Conservation (phyloP, 2,797 vertebrate genomes). For the Alca torda region DNA sequence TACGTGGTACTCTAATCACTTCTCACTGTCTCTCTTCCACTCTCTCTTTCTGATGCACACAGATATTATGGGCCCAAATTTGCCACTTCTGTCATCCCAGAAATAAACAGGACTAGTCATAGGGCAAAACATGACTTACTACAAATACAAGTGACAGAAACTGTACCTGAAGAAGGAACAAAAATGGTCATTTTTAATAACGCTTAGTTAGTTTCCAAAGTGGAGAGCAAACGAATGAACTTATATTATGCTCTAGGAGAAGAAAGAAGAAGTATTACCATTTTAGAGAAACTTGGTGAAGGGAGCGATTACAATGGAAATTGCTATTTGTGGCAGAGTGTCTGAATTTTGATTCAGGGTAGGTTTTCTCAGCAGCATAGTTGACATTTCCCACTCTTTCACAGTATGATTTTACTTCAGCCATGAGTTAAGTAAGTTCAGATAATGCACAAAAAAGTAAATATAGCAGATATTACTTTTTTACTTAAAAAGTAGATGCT, state of each 20-base stretch:
- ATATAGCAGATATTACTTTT: not conserved
- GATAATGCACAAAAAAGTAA: slow-evolving; percentile 4
- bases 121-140: slow-evolving; percentile 26
- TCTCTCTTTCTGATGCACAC: slow-evolving; percentile 18
- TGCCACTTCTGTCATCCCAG: slow-evolving; percentile 21
- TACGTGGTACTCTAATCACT: not conserved
- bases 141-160: slow-evolving; percentile 1
- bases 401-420: slow-evolving; percentile 5
- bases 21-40: slow-evolving; percentile 11
- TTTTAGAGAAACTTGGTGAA: not conserved
- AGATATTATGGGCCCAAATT: slow-evolving; percentile 19
- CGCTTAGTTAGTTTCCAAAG: not conserved
- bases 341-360: not conserved
- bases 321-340: not conserved
- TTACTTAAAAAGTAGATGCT: not conserved
- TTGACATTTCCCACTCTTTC: slow-evolving; percentile 18
- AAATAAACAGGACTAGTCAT: slow-evolving; percentile 47
- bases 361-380: not conserved
- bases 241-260: not conserved
- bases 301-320: not conserved
- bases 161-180: not conserved
- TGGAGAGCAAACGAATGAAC: not conserved
- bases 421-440: slow-evolving; percentile 4
- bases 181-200: not conserved
- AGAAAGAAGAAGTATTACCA: not conserved